These are phyloP conservation scores for Heliconius ethilla DNA, from an alignment of 2,888 invertebrate genomes.

Conservation along the genomic window DNA sequence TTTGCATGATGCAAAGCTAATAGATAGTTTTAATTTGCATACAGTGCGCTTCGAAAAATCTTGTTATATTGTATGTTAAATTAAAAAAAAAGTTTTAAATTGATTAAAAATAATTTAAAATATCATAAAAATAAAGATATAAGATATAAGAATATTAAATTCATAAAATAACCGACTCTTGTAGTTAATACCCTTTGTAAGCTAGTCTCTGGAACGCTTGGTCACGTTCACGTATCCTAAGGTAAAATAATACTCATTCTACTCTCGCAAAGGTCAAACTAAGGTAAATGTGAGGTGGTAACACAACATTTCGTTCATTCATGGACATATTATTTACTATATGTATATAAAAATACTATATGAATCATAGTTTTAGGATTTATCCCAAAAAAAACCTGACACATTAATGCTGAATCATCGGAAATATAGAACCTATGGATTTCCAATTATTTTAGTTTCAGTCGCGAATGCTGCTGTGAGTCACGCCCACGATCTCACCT, in stretches of 20 bases:
- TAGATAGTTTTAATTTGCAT: slow-evolving; percentile 5
- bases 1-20: not conserved
- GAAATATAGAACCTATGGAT: slow-evolving; percentile 2
- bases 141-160: not conserved
- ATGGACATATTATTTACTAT: slow-evolving; percentile 48
- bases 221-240: slow-evolving; percentile 49
- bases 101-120: not conserved
- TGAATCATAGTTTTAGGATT: slow-evolving; percentile 58
- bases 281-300: slow-evolving; percentile 55
- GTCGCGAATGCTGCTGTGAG: slow-evolving; percentile 49
- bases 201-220: slow-evolving; percentile 41
- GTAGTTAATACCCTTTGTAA: slow-evolving; percentile 30
- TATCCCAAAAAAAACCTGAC: slow-evolving; percentile 52
- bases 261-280: slow-evolving; percentile 54
- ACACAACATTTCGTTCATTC: slow-evolving; percentile 58
- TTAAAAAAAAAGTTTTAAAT: no score
- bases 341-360: slow-evolving; percentile 19
- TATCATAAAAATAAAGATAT: not conserved
- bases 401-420: slow-evolving; percentile 17
- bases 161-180: not conserved
- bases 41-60: not conserved
- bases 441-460: slow-evolving; percentile 26
- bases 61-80: no score
- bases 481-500: slow-evolving; percentile 53
- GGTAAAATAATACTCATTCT: slow-evolving; percentile 45